Evolutionary conservation across 2,797 vertebrate genomes (phyloP).

Genomic region (Danio aesculapii): DNA sequence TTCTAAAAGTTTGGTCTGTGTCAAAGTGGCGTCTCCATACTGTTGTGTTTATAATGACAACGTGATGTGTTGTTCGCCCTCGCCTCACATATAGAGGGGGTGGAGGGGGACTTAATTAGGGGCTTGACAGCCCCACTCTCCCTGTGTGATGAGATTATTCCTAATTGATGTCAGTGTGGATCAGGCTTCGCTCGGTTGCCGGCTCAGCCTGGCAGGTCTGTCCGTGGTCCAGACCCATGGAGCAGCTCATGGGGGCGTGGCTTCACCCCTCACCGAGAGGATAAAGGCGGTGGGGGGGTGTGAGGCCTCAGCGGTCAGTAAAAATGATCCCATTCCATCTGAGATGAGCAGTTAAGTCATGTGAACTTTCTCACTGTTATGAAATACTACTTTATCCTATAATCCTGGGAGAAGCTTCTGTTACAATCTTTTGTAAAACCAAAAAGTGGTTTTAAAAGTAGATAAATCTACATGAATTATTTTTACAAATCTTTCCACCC

Average conservation of each 20-base stretch:
- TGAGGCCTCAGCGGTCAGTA: conserved; percentile 77
- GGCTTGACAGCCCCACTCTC: conserved; percentile 96
- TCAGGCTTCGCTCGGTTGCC: conserved; percentile 92
- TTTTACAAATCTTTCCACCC: no score
- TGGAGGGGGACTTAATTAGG: conserved; percentile 97
- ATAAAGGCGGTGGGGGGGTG: conserved; percentile 66
- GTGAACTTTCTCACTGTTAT: conserved; percentile 76
- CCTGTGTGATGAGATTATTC: conserved; percentile 99
- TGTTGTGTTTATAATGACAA: conserved; percentile 94
- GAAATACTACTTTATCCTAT: conserved; percentile 75
- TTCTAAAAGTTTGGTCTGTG: conserved; percentile 71
- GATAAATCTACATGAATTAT: no score
- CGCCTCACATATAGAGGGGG: conserved; percentile 92
- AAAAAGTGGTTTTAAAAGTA: no score
- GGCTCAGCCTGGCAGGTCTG: conserved; percentile 91
- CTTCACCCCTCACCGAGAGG: conserved; percentile 63
- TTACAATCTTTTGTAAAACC: neutral
- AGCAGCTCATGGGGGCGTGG: conserved; percentile 80
- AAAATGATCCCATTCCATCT: conserved; percentile 76
- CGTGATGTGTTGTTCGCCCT: conserved; percentile 93
- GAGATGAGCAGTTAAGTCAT: conserved; percentile 76
- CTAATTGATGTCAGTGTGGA: conserved; percentile 99
- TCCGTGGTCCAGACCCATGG: conserved; percentile 92
- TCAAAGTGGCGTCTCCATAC: conserved; percentile 84
- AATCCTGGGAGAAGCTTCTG: conserved; percentile 27